phyloP scores from a whole-genome alignment of 1,140 invertebrate genomes.

The Chironomus tepperi region DNA sequence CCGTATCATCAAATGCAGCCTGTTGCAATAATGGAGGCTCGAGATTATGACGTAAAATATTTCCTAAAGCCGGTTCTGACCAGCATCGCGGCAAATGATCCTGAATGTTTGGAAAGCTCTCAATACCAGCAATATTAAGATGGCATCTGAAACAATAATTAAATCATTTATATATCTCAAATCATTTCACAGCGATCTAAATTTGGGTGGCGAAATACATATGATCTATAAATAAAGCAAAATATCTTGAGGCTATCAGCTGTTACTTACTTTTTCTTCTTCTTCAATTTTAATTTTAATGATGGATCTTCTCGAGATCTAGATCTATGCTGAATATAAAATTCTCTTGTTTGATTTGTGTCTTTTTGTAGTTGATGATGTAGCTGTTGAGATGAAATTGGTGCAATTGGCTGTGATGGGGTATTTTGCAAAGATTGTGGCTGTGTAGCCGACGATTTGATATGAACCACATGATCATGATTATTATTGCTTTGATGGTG shows the following conservation, averaged over 20 bases:
- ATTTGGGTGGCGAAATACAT: neutral
- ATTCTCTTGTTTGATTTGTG: neutral
- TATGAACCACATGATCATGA: neutral
- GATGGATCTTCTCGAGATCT: neutral
- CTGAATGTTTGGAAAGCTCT: conserved; percentile 58
- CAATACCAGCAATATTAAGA: conserved; percentile 56
- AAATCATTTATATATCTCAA: too few species aligned
- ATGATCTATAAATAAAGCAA: neutral
- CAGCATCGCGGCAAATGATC: conserved; percentile 60
- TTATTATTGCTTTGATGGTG: conserved; percentile 22
- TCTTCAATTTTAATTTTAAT: neutral
- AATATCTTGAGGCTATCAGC: neutral
- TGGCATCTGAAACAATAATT: conserved; percentile 41
- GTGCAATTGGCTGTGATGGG: neutral
- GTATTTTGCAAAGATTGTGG: neutral
- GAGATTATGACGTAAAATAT: conserved; percentile 44
- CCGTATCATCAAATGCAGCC: conserved; percentile 71
- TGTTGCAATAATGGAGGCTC: conserved; percentile 67
- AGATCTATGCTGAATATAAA: neutral
- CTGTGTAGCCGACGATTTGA: neutral
- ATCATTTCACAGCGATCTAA: too few species aligned
- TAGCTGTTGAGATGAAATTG: neutral
- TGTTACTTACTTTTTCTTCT: conserved; percentile 18
- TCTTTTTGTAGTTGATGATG: conserved; percentile 19
- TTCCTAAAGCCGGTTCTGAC: conserved; percentile 60